Conservation (phyloP, 2,888 invertebrate species). For the Cybosia mesomella region DNA sequence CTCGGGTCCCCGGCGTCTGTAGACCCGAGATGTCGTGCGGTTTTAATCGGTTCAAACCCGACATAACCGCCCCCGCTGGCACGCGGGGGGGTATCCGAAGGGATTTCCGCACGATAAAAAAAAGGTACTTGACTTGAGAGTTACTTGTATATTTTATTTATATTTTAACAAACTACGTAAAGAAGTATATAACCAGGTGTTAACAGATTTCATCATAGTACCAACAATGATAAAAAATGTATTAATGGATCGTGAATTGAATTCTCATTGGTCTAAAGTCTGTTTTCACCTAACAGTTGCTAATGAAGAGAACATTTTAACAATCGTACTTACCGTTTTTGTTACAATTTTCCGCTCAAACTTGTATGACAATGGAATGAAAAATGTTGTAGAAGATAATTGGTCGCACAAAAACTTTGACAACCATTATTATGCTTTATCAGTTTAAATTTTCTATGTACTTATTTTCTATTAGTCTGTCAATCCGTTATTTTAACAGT, state of each 20-base stretch:
- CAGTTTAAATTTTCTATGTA: background rate
- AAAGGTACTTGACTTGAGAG: background rate
- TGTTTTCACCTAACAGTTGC: background rate
- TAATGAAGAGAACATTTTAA: background rate
- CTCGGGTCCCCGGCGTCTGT: too few relatives aligned
- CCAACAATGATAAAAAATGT: background rate
- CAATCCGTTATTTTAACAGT: too few relatives aligned
- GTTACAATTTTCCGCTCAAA: slow-evolving; percentile 8
- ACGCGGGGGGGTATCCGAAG: too few relatives aligned
- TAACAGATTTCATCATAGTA: background rate
- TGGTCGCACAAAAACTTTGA: background rate
- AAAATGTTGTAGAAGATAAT: background rate
- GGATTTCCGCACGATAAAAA: too few relatives aligned
- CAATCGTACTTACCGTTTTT: background rate
- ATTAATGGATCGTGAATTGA: background rate
- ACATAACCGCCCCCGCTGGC: too few relatives aligned
- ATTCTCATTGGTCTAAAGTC: background rate
- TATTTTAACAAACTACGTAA: background rate
- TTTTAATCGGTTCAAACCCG: too few relatives aligned
- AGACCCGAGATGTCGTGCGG: too few relatives aligned
- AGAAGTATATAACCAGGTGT: background rate
- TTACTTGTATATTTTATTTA: background rate
- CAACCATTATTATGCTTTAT: background rate
- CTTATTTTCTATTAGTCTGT: background rate
- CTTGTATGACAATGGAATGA: slow-evolving; percentile 2